Evolutionary conservation across 2,113 vertebrate genomes (phyloP).

Genomic region (Xiphophorus maculatus): DNA sequence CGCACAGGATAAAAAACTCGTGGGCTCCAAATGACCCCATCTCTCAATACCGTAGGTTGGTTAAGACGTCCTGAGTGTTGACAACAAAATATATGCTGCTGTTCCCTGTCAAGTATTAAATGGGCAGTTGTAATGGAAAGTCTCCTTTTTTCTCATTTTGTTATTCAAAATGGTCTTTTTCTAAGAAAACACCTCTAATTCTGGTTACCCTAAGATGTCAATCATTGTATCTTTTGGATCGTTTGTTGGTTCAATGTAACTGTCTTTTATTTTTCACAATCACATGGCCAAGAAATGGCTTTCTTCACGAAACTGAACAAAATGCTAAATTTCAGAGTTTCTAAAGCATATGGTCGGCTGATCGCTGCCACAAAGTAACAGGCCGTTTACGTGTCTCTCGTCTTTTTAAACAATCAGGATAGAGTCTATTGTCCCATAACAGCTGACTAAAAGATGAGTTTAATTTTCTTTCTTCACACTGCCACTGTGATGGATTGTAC

Average conservation of each 20-base stretch:
- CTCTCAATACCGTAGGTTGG: too few relatives aligned
- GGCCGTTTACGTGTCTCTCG: not conserved
- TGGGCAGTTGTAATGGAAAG: too few relatives aligned
- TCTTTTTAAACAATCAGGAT: not conserved
- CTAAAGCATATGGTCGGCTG: not conserved
- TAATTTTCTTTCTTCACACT: constrained; percentile 1
- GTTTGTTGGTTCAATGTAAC: too few relatives aligned
- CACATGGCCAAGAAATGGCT: not conserved
- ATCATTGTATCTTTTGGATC: too few relatives aligned
- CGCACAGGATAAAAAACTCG: too few relatives aligned
- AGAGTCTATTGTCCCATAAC: not conserved
- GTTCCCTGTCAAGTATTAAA: too few relatives aligned
- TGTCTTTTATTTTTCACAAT: not conserved
- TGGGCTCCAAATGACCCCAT: too few relatives aligned
- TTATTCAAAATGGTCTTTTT: not conserved
- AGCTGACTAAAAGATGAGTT: constrained; percentile 25
- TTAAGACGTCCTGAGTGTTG: too few relatives aligned
- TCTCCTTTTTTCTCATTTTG: not conserved
- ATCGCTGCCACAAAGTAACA: not conserved
- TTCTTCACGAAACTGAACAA: not conserved
- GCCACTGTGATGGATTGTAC: constrained; percentile 39
- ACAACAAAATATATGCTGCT: too few relatives aligned
- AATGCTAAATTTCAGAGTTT: not conserved
- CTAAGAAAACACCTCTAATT: not conserved
- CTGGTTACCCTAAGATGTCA: not conserved